Base-by-base conservation (phyloP, 2,888 invertebrate genomes). In the Ochropleura leucogaster region DNA sequence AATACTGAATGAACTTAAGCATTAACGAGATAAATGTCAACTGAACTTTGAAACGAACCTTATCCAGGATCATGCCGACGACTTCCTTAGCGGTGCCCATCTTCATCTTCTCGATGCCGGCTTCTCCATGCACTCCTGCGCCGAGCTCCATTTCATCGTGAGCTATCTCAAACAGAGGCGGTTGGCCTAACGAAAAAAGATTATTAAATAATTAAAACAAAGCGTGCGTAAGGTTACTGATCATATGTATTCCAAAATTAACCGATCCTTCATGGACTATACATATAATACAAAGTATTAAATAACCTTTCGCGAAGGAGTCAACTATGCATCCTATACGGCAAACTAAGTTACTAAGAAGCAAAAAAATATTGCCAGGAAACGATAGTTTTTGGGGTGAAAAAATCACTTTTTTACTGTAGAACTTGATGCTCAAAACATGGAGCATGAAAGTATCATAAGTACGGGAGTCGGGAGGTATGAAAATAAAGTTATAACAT, bases 61-160 rank as follows among this genome's bases (percentile, higher is more conserved):
- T 94, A 42, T 95, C 95, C 0, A 97, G 87, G 63, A 97, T 94
- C 71, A 97, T 89, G 2, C 88, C 82, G 1, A 97, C 95, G 4
- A 97, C 93, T 82, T 97, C 94, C 74, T 96, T 95, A 0, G 96
- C 97, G 0, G 96, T 94, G 2, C 93, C 94, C 84, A 96, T 90
- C 74, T 95, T 93, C 70, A 96, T 87, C 84, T 94, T 95, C 57
- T 93, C 91, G n/a, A 95, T 95, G 18, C 97, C 97, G 0, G 95
- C 95, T 83, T 97, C 97, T 0, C 97, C 97, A 87, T 97, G 97
- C 18, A 97, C 96, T 3, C 97, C 97, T 0, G 96, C 96, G 0
- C 97, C 97, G 3, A 97, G 93, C 87, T 98, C 98, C 93, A 98
- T 97, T 90, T 98, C 97, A 78, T 97, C 97, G 0, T 93, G 85